phyloP scores from a whole-genome alignment of 2,888 invertebrate genomes.

The Drosophila suboccidentalis region DNA sequence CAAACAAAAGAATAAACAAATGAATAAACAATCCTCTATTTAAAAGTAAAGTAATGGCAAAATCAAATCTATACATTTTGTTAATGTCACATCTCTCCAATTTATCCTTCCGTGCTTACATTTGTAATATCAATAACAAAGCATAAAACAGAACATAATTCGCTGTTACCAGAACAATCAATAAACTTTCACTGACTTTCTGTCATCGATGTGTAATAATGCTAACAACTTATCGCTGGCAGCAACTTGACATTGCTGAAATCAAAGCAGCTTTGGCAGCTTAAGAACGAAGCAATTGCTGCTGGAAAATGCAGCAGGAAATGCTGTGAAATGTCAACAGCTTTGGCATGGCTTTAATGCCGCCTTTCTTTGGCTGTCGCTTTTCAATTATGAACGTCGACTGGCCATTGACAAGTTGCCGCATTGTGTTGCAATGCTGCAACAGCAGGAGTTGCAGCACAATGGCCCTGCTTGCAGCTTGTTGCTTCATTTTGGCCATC shows the following conservation, averaged over 20 bases:
- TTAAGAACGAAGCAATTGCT: slow-evolving; percentile 1
- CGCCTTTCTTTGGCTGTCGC: slow-evolving; percentile 41
- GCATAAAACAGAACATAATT: background rate
- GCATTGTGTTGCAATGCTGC: slow-evolving; percentile 19
- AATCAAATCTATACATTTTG: too few species aligned
- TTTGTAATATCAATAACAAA: too few species aligned
- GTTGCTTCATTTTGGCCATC: slow-evolving; percentile 42
- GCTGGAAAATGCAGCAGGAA: slow-evolving; percentile 9
- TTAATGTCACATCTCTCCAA: too few species aligned
- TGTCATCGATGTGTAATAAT: background rate
- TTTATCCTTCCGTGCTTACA: too few species aligned
- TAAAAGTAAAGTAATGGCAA: too few species aligned
- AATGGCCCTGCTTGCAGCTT: slow-evolving; percentile 22
- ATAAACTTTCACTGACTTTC: background rate
- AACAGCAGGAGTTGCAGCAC: slow-evolving; percentile 21
- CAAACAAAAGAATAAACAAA: background rate
- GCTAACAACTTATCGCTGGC: slow-evolving; percentile 13
- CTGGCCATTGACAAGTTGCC: slow-evolving; percentile 46
- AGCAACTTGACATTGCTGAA: slow-evolving; percentile 13
- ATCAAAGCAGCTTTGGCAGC: slow-evolving; percentile 42
- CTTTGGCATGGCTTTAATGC: slow-evolving; percentile 46
- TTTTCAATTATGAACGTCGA: slow-evolving; percentile 66
- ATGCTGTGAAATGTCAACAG: slow-evolving; percentile 43
- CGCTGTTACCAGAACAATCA: background rate
- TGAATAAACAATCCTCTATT: too few species aligned